A percentile compares a stretch with the other conserved stretches of the same genome.
Conservation (phyloP, 2,113 vertebrate genomes). For the Progne subis region DNA sequence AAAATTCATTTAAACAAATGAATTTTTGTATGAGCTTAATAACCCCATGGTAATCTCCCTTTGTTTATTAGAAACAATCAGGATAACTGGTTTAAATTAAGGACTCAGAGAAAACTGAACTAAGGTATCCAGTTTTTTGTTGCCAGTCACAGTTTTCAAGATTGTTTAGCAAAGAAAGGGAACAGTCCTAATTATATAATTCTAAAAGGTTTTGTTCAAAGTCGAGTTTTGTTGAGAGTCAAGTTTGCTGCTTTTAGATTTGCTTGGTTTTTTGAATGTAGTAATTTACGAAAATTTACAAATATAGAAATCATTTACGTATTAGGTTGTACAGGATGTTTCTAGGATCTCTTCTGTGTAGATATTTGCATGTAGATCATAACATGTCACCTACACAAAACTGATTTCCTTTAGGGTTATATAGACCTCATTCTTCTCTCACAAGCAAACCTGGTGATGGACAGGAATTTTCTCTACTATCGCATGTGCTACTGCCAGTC, state of each 20-base stretch:
- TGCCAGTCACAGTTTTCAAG: not conserved
- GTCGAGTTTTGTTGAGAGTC: not conserved
- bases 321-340: not conserved
- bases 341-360: not conserved
- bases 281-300: not conserved
- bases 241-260: not conserved
- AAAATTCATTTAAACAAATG: not conserved
- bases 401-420: not conserved
- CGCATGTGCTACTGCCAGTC: not conserved
- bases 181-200: not conserved
- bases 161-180: not conserved
- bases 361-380: not conserved
- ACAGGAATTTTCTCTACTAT: not conserved
- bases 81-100: not conserved
- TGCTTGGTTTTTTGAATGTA: not conserved
- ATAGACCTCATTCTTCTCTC: not conserved
- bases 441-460: not conserved
- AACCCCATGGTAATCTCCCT: not conserved
- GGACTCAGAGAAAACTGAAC: not conserved
- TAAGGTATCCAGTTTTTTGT: not conserved
- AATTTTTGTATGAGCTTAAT: not conserved
- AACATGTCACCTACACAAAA: not conserved
- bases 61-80: not conserved
- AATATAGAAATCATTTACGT: not conserved
- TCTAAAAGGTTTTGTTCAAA: not conserved